Evolutionary conservation across 2,797 vertebrate genomes (phyloP).

Genomic region (Acrocephalus scirpaceus): DNA sequence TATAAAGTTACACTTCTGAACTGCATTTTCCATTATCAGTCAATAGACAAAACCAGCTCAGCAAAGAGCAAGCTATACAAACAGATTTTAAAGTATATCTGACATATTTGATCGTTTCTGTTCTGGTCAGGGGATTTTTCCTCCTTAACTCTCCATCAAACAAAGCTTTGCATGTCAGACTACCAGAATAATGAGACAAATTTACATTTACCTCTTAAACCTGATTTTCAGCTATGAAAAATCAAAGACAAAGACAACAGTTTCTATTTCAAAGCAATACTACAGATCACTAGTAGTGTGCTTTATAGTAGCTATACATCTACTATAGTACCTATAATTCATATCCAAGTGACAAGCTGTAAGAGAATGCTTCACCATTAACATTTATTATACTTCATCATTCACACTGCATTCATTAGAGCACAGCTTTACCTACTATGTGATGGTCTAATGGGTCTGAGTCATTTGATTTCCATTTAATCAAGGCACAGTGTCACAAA

Average conservation of each 20-base stretch:
- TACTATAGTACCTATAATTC: background rate
- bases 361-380: conserved; percentile 13
- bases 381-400: conserved; percentile 1
- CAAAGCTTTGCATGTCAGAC: background rate
- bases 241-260: background rate
- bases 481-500: background rate
- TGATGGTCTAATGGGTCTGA: conserved; percentile 16
- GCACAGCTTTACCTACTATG: background rate
- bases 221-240: background rate
- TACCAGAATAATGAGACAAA: background rate
- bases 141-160: background rate
- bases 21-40: background rate
- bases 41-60: conserved; percentile 3
- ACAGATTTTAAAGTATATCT: background rate
- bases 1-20: conserved; percentile 6
- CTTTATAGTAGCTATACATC: background rate
- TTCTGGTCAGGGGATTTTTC: background rate
- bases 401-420: background rate
- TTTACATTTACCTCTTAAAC: background rate
- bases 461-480: background rate
- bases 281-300: background rate
- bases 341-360: background rate
- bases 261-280: background rate
- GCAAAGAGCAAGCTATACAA: background rate
- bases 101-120: background rate